Percentiles rank a stretch among this genome's conserved stretches.
These are phyloP conservation scores for Hafferia zeledoni DNA, from an alignment of 2,797 vertebrate genomes.

Conservation along the genomic window DNA sequence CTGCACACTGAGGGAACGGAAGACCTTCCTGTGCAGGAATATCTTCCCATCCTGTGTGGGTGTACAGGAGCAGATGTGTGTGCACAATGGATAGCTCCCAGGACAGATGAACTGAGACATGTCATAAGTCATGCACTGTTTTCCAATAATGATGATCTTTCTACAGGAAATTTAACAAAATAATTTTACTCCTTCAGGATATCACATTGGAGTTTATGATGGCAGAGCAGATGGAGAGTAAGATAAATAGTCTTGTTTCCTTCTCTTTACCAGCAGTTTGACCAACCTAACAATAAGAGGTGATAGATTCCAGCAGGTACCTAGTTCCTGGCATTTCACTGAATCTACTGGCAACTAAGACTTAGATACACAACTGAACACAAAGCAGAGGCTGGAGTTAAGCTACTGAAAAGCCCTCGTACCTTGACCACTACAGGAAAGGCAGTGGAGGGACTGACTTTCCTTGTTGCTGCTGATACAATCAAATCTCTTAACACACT, in stretches of 20 bases:
- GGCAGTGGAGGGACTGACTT: not conserved
- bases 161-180: slow-evolving; percentile 30
- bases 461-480: not conserved
- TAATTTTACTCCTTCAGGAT: not conserved
- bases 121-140: slow-evolving; percentile 34
- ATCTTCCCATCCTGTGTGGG: slow-evolving; percentile 64
- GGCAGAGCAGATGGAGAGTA: not conserved
- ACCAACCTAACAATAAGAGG: not conserved
- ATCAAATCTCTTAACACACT: not conserved
- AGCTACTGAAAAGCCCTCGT: not conserved
- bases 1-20: slow-evolving; percentile 34
- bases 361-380: not conserved
- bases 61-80: slow-evolving; percentile 61
- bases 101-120: slow-evolving; percentile 17
- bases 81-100: slow-evolving; percentile 40
- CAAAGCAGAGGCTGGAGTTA: not conserved
- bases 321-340: not conserved
- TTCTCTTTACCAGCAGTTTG: not conserved
- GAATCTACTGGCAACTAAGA: not conserved
- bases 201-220: not conserved
- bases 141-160: slow-evolving; percentile 43
- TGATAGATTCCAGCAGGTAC: not conserved
- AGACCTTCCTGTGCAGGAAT: slow-evolving; percentile 62
- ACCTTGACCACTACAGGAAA: not conserved
- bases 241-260: not conserved